These are phyloP conservation scores for Passer domesticus DNA, from an alignment of 2,113 vertebrate genomes.

Conservation along the genomic window DNA sequence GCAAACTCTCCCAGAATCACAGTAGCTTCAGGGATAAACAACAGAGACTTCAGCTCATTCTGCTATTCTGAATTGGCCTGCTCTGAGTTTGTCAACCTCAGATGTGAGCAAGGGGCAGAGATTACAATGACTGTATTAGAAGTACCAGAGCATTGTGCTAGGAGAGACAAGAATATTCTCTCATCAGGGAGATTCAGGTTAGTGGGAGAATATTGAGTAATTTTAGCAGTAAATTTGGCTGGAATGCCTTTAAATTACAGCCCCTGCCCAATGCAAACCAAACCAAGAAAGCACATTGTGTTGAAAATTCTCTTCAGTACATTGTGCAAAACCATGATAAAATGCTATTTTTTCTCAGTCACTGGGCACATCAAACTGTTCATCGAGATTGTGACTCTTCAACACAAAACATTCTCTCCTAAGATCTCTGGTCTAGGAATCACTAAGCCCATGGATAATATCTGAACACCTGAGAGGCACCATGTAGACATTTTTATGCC, in stretches of 20 bases:
- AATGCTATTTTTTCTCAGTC: background rate
- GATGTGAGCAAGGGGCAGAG: background rate
- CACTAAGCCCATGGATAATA: background rate
- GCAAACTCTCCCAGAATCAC: background rate
- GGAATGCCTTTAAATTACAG: background rate
- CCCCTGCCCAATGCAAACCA: background rate
- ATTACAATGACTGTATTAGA: background rate
- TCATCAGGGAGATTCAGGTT: background rate
- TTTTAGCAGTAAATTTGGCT: background rate
- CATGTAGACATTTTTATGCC: background rate
- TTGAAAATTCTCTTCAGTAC: background rate
- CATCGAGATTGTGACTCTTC: background rate
- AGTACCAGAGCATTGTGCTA: background rate
- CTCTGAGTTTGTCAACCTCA: background rate
- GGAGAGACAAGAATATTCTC: background rate
- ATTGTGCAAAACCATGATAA: background rate
- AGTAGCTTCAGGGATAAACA: conserved; percentile 55
- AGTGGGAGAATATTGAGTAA: background rate
- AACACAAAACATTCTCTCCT: background rate
- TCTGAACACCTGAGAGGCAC: background rate
- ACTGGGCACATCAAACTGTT: background rate
- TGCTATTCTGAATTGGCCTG: background rate
- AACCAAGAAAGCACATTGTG: background rate
- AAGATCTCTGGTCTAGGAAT: background rate
- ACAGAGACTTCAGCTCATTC: background rate